phyloP scores from a whole-genome alignment of 2,797 vertebrate genomes.

The Uromys caudimaculatus region DNA sequence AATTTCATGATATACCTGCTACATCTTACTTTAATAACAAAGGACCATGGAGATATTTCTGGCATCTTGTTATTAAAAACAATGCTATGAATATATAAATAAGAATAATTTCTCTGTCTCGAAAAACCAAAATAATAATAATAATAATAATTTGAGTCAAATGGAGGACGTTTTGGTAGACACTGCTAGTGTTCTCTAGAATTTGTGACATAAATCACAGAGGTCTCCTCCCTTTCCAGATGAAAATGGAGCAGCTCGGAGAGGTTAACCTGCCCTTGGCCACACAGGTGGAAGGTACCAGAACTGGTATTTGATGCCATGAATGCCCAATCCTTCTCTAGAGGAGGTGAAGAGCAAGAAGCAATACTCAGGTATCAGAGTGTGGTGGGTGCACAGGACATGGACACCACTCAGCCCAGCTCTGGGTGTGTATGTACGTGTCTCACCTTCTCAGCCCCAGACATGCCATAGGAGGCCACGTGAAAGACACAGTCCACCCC shows the following conservation, averaged over 20 bases:
- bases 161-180: not conserved
- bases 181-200: not conserved
- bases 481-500: slow-evolving; percentile 95
- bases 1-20: not conserved
- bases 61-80: not conserved
- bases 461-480: slow-evolving; percentile 95
- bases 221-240: not conserved
- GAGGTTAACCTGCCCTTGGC: not conserved
- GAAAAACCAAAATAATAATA: too few species aligned
- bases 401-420: not conserved
- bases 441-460: slow-evolving; percentile 93
- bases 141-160: not conserved
- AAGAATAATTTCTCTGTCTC: too few species aligned
- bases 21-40: not conserved
- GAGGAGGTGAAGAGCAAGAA: not conserved
- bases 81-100: not conserved
- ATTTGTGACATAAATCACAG: not conserved
- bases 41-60: not conserved
- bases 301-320: not conserved
- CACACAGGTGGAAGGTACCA: not conserved
- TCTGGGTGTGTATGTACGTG: not conserved
- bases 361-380: too few species aligned
- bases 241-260: not conserved
- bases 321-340: not conserved
- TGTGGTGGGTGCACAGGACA: not conserved